Evolutionary conservation across 2,113 vertebrate species (phyloP).

Genomic region (Coreoperca whiteheadi): DNA sequence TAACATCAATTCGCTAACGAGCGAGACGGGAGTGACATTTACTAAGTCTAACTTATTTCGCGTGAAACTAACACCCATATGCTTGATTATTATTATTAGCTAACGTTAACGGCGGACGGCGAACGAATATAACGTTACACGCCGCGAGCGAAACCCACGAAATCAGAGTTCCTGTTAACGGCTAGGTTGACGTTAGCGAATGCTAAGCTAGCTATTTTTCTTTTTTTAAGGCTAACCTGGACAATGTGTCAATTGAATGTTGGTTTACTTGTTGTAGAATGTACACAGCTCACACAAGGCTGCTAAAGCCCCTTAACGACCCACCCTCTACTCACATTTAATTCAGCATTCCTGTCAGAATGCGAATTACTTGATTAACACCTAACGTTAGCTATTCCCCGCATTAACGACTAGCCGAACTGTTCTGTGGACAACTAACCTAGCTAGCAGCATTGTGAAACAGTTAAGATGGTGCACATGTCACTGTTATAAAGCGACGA

Average conservation of each 20-base stretch:
- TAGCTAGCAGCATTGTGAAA: background rate
- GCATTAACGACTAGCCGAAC: background rate
- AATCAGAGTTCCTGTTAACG: constrained; percentile 10
- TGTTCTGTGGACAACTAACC: too few species aligned
- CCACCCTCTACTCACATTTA: fast-evolving
- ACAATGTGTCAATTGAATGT: background rate
- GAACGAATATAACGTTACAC: background rate
- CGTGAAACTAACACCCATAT: fast-evolving
- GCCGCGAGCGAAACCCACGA: background rate
- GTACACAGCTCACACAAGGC: too few species aligned
- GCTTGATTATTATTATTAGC: fast-evolving
- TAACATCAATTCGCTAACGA: constrained; percentile 35
- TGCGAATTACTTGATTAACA: background rate
- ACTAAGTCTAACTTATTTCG: background rate
- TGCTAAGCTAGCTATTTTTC: constrained; percentile 48
- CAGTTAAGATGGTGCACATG: background rate
- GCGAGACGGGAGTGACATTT: background rate
- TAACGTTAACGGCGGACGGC: fast-evolving
- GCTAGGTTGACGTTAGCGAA: constrained; percentile 42
- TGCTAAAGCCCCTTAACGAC: fast-evolving
- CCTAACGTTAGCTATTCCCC: too few species aligned
- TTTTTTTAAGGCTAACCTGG: constrained; percentile 15
- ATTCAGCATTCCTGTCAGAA: background rate
- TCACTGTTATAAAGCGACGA: background rate
- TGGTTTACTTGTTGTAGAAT: background rate